Conservation (phyloP, 2,113 vertebrate species). For the Dasyornis broadbenti region DNA sequence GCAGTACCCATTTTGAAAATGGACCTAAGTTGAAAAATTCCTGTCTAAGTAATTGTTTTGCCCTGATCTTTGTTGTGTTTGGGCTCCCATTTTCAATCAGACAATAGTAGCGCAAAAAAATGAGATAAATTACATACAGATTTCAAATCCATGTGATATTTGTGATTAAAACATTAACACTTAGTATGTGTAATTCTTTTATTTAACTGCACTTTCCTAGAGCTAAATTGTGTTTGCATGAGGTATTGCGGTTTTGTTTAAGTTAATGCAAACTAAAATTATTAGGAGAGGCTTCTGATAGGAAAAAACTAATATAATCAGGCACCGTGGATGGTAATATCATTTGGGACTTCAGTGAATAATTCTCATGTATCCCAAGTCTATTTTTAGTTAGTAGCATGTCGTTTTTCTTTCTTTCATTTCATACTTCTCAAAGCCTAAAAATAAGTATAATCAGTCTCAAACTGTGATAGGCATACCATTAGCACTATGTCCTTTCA, state of each 20-base stretch:
- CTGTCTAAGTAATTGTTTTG: neutral
- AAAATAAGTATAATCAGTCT: neutral
- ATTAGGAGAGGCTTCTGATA: neutral
- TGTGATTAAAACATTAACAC: neutral
- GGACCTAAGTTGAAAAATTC: neutral
- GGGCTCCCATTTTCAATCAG: neutral
- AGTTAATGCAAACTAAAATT: neutral
- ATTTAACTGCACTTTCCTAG: neutral
- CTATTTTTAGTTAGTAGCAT: neutral
- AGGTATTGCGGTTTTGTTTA: neutral
- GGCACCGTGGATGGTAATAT: neutral
- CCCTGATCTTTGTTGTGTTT: neutral
- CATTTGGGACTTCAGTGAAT: neutral
- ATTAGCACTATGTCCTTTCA: neutral
- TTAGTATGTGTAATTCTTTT: neutral
- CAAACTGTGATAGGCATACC: neutral
- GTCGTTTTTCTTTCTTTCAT: neutral
- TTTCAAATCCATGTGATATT: neutral
- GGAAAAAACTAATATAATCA: neutral
- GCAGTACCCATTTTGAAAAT: neutral
- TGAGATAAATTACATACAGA: neutral
- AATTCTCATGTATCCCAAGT: neutral
- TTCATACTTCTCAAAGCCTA: neutral
- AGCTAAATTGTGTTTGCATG: neutral
- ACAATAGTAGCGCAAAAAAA: neutral